Base-by-base conservation (phyloP, 2,113 vertebrate species). In the Myotis davidii region DNA sequence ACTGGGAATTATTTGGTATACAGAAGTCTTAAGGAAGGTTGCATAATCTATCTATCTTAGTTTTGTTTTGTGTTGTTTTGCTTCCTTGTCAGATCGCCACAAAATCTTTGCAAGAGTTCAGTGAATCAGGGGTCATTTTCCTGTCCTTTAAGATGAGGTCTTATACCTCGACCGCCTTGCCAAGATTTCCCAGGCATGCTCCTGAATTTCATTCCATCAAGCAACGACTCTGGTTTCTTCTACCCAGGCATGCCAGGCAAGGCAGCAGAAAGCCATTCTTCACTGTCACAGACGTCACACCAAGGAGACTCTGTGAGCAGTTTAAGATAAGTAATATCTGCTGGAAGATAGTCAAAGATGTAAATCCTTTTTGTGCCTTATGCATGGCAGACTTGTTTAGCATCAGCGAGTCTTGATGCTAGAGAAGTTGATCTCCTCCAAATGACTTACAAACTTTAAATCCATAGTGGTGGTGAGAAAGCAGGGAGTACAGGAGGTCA, bases 251-350 rank as follows among this genome's bases (percentile, higher is more conserved):
- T 70, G 65, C 56, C 37, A 2, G 9, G 83, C 56, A 95, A 59
- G 56, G 32, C 61, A 91, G 64, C 70, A 91, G 54, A 92, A 85
- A 93, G 32, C 70, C 78, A 85, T 96, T 97, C 85, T 87, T 97
- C 88, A 93, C 88, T 97, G 94, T 94, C 92, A 96, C 1, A 0
- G 85, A 73, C 52, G 37, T 95, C 85, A 90, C 89, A 94, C 59
- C 0, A 32, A 32, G 61, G 5, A 96, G 85, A 67, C 50, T 92
- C 29, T 94, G 73, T 90, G 96, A 85, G 86, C 88, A 95, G 78
- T 76, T 76, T 81, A 86, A 94, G 94, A 96, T 97, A 96, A 97
- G 54, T 96, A 84, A 90, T 93, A 94, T 96, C 92, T 91, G 54
- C 72, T 96, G 83, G 73, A 96, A 94, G 37, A 81, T 3, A 79